phyloP scores from a whole-genome alignment of 2,888 invertebrate species.

The Caenorhabditis angaria region DNA sequence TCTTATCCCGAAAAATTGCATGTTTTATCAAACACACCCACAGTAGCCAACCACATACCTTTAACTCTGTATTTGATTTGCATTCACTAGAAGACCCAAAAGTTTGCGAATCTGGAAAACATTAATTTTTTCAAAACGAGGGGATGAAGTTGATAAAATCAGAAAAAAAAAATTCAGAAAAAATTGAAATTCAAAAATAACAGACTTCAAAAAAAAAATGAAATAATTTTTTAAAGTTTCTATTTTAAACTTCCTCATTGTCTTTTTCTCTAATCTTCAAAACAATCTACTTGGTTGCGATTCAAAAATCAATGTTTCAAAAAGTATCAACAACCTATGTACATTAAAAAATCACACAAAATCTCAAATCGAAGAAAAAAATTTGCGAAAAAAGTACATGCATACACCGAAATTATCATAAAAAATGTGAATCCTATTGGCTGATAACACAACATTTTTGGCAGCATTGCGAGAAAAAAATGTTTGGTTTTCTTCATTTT shows the following conservation, averaged over 20 bases:
- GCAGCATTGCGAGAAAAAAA: neutral
- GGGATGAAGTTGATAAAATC: too few species aligned
- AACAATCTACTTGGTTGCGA: too few species aligned
- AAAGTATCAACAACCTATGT: too few species aligned
- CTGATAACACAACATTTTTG: conserved; percentile 1
- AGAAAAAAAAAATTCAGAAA: too few species aligned
- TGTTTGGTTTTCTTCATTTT: neutral
- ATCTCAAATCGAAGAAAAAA: neutral
- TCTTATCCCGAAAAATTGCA: neutral
- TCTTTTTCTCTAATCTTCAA: neutral
- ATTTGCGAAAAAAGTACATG: neutral
- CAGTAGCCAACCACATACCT: neutral
- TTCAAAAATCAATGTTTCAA: too few species aligned
- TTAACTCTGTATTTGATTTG: neutral
- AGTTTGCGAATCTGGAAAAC: conserved; percentile 1
- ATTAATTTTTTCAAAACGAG: too few species aligned
- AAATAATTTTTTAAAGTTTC: too few species aligned
- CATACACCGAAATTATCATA: neutral
- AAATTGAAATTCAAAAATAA: too few species aligned
- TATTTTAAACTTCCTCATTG: too few species aligned
- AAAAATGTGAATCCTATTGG: neutral
- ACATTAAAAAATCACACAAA: neutral
- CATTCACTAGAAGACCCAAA: conserved; percentile 3
- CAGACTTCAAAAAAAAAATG: too few species aligned
- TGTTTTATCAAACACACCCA: neutral